phyloP scores from a whole-genome alignment of 2,797 vertebrate genomes.

The Cynopterus sphinx region DNA sequence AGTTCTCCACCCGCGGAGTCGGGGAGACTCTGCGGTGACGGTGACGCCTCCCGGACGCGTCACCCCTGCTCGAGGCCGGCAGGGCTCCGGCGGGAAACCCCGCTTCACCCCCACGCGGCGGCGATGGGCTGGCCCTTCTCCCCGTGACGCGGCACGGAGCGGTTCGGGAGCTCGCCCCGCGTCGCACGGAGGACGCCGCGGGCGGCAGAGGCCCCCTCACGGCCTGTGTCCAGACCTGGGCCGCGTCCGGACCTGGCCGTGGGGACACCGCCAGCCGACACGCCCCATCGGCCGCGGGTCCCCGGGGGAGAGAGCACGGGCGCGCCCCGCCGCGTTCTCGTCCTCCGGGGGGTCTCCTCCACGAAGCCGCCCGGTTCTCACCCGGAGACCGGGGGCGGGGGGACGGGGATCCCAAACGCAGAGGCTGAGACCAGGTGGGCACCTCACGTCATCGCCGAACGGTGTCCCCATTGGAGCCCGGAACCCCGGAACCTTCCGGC shows the following conservation, averaged over 20 bases:
- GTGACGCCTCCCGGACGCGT: too few relatives aligned
- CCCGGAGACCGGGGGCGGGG: fast-evolving
- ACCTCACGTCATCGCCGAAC: not conserved
- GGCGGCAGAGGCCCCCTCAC: not conserved
- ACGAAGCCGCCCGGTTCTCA: fast-evolving
- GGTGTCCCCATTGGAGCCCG: not conserved
- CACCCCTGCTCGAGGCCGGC: not conserved
- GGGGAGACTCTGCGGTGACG: too few relatives aligned
- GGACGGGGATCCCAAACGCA: not conserved
- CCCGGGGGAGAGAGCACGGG: too few relatives aligned
- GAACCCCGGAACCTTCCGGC: fast-evolving
- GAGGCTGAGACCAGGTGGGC: not conserved
- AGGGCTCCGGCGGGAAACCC: too few relatives aligned
- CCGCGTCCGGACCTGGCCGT: not conserved
- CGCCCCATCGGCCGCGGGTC: fast-evolving
- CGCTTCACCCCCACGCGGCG: fast-evolving
- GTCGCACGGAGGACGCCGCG: not conserved
- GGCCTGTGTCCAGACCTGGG: fast-evolving
- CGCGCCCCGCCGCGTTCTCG: fast-evolving
- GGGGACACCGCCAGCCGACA: not conserved
- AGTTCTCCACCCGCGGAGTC: not conserved
- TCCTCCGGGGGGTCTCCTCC: fast-evolving
- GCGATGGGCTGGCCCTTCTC: too few relatives aligned
- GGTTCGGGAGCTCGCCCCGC: not conserved
- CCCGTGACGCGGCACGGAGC: not conserved